Conservation (phyloP, 2,113 vertebrate genomes). For the Notechis scutatus region DNA sequence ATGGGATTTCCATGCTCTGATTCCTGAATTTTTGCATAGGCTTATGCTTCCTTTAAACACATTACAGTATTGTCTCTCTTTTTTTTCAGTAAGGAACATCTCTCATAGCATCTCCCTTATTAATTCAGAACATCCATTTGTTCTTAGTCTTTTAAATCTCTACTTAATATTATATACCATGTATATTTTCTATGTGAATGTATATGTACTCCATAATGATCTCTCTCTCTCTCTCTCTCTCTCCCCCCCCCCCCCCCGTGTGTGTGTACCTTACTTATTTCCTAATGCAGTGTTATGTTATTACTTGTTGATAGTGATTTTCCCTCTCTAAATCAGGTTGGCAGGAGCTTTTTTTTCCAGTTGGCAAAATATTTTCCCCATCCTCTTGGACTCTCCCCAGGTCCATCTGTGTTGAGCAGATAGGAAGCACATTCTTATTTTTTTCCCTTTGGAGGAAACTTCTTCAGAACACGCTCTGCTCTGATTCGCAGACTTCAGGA, state of each 20-base stretch:
- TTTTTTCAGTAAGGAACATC: not conserved
- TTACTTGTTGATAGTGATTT: not conserved
- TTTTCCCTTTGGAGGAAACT: not conserved
- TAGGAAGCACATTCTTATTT: not conserved
- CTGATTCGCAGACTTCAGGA: not conserved
- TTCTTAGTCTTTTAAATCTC: not conserved
- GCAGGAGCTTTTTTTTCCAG: not conserved
- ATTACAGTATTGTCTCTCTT: not conserved
- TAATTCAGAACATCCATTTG: not conserved
- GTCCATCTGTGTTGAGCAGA: not conserved
- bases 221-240: too few species aligned
- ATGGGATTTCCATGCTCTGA: not conserved
- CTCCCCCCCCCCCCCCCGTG: too few species aligned
- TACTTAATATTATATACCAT: not conserved
- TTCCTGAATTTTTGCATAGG: not conserved
- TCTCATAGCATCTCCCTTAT: not conserved
- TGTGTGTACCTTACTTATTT: not conserved
- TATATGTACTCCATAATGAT: not conserved
- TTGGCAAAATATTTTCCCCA: not conserved
- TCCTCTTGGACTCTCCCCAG: not conserved
- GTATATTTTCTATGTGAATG: not conserved
- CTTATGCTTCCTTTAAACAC: not conserved
- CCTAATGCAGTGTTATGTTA: not conserved
- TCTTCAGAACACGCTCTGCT: not conserved
- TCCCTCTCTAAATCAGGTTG: not conserved